Evolutionary conservation across 2,113 vertebrate genomes (phyloP).

Genomic region (Sterna hirundo): DNA sequence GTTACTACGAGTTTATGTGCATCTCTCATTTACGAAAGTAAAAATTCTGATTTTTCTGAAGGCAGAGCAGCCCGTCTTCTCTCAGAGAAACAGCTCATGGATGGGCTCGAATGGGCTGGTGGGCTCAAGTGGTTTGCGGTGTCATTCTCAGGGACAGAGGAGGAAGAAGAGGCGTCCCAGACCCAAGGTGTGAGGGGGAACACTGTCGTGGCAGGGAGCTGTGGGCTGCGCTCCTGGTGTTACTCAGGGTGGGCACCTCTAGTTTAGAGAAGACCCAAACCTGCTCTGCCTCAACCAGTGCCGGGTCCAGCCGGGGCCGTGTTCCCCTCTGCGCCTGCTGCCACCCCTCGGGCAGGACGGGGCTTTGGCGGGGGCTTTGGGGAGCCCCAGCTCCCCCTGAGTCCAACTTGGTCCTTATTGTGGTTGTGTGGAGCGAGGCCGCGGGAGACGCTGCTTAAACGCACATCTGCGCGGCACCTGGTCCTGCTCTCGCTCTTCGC

Average conservation of each 20-base stretch:
- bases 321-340: background rate
- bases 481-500: background rate
- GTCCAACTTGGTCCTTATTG: background rate
- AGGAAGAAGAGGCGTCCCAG: background rate
- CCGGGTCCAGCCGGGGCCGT: background rate
- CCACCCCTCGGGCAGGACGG: rapidly evolving
- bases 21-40: background rate
- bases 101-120: background rate
- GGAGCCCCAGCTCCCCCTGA: background rate
- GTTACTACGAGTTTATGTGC: background rate
- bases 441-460: background rate
- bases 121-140: background rate
- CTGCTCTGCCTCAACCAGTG: background rate
- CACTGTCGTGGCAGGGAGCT: rapidly evolving
- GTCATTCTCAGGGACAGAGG: background rate
- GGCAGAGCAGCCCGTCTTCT: background rate
- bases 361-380: background rate
- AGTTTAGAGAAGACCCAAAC: background rate
- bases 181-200: background rate
- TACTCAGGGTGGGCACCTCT: rapidly evolving
- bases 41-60: background rate
- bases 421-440: background rate
- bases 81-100: background rate
- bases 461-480: rapidly evolving
- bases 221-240: background rate